Percentiles rank a stretch among this genome's conserved stretches.
Conservation (phyloP, 2,113 vertebrate species). For the Cephalopterus ornatus region DNA sequence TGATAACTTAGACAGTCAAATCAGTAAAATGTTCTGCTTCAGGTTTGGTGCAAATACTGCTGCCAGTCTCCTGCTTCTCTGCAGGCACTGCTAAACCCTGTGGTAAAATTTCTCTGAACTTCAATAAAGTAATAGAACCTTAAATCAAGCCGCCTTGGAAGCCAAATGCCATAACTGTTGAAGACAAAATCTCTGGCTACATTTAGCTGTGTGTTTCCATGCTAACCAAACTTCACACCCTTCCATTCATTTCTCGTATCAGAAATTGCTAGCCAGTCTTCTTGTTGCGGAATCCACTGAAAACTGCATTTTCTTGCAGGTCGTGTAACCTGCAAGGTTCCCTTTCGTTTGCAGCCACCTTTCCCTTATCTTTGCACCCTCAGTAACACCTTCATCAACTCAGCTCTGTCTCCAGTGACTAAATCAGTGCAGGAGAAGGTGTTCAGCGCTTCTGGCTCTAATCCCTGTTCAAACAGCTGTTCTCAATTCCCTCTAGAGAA, state of each 20-base stretch:
- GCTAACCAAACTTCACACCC: not conserved
- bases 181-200: not conserved
- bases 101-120: not conserved
- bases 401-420: not conserved
- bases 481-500: not conserved
- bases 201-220: not conserved
- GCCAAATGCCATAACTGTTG: not conserved
- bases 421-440: not conserved
- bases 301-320: not conserved
- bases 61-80: not conserved
- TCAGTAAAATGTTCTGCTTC: not conserved
- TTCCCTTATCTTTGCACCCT: not conserved
- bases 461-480: not conserved
- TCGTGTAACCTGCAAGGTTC: rapidly evolving
- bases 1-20: not conserved
- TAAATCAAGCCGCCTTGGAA: not conserved
- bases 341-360: not conserved
- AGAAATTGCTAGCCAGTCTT: not conserved
- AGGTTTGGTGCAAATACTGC: not conserved
- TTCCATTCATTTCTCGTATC: not conserved
- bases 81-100: not conserved
- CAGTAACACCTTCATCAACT: not conserved
- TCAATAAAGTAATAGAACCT: not conserved
- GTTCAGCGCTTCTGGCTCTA: not conserved
- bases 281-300: not conserved